A percentile compares a stretch with the other conserved stretches of the same genome.
These are phyloP conservation scores for Limnephilus auricula DNA, from an alignment of 2,888 invertebrate genomes.

Conservation along the genomic window DNA sequence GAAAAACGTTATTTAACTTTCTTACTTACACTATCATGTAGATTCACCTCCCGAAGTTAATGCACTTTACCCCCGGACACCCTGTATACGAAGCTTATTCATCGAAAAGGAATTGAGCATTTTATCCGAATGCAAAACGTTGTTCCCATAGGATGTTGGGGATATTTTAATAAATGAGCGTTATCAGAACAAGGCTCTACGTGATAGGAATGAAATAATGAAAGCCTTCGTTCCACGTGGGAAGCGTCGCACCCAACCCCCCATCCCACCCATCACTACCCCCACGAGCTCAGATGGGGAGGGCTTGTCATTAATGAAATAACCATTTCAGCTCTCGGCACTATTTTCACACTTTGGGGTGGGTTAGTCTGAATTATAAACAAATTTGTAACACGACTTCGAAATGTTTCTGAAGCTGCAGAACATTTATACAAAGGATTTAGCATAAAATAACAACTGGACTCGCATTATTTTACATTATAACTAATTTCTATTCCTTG, in stretches of 20 bases:
- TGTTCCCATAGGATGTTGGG: constrained; percentile 19
- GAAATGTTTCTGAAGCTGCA: not conserved
- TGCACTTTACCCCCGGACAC: too few relatives aligned
- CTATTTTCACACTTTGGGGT: constrained; percentile 27
- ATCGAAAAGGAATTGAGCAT: constrained; percentile 3
- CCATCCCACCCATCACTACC: not conserved
- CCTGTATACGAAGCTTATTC: not conserved
- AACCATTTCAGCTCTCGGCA: constrained; percentile 41
- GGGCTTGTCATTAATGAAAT: constrained; percentile 52
- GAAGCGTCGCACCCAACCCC: not conserved
- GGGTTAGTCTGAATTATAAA: constrained; percentile 44
- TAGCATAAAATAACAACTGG: constrained; percentile 2
- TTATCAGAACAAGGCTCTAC: constrained; percentile 46
- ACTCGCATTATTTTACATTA: not conserved
- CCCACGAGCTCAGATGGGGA: constrained; percentile 49
- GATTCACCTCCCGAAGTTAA: too few relatives aligned
- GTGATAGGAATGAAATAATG: constrained; percentile 40
- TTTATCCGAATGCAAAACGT: constrained; percentile 39
- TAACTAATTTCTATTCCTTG: not conserved
- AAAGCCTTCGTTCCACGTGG: constrained; percentile 23
- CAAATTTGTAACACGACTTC: constrained; percentile 22
- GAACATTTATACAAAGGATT: not conserved
- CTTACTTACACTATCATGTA: too few relatives aligned
- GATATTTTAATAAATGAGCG: constrained; percentile 46
- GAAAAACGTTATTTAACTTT: too few relatives aligned